A percentile compares a stretch with the other conserved stretches of the same genome.
Conservation (phyloP, 2,113 vertebrate genomes). For the Toxotes jaculatrix region DNA sequence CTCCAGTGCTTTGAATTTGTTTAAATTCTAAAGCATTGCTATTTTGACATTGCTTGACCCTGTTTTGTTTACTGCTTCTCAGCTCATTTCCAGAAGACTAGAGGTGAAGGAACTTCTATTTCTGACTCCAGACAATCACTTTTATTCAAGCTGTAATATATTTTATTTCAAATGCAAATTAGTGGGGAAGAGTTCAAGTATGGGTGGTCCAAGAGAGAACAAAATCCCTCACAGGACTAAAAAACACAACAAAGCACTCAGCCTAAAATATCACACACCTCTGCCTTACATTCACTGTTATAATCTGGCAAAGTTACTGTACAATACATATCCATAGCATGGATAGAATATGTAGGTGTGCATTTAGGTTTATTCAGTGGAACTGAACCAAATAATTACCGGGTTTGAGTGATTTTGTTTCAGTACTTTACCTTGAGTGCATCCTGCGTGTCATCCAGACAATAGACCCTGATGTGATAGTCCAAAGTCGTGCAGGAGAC, state of each 20-base stretch:
- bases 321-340: not conserved
- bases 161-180: slow-evolving; percentile 63
- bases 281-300: not conserved
- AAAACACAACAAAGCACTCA: slow-evolving; percentile 19
- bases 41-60: slow-evolving; percentile 71
- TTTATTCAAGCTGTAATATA: slow-evolving; percentile 35
- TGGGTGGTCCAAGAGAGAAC: slow-evolving; percentile 13
- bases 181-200: not conserved
- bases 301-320: not conserved
- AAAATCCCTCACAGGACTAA: slow-evolving; percentile 26
- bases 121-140: slow-evolving; percentile 36
- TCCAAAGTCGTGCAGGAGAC: slow-evolving; percentile 91
- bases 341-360: not conserved
- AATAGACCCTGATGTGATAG: slow-evolving; percentile 94
- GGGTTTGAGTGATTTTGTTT: not conserved
- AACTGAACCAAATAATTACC: not conserved
- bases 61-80: slow-evolving; percentile 71
- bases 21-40: slow-evolving; percentile 62
- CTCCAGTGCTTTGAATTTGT: slow-evolving; percentile 66
- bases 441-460: slow-evolving; percentile 94
- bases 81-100: slow-evolving; percentile 58
- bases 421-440: slow-evolving; percentile 89
- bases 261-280: not conserved
- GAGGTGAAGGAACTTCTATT: slow-evolving; percentile 53
- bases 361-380: not conserved